Conservation (phyloP, 2,797 vertebrate genomes). For the Helarctos malayanus region DNA sequence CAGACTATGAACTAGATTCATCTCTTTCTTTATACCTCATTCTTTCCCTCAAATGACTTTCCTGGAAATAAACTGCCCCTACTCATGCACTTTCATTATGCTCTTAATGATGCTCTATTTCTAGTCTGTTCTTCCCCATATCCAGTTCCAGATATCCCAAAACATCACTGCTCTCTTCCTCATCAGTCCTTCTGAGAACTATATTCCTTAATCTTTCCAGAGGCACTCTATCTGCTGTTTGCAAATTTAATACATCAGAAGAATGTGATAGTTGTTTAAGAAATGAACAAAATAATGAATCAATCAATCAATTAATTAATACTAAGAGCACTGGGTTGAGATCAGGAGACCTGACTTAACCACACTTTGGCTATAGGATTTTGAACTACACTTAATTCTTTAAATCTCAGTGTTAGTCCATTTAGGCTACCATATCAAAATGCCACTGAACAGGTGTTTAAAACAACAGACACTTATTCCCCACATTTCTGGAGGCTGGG, state of each 20-base stretch:
- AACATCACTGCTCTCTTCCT: neutral
- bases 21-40: neutral
- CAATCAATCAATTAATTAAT: neutral
- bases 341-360: neutral
- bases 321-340: neutral
- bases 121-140: neutral
- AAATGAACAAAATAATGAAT: neutral
- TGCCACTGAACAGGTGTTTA: neutral
- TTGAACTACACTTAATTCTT: neutral
- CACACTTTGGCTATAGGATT: neutral
- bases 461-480: neutral
- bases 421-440: neutral
- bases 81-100: neutral
- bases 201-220: neutral
- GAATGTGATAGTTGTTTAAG: neutral
- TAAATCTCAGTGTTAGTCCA: neutral
- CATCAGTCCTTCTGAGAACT: neutral
- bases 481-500: neutral
- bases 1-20: neutral
- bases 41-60: constrained; percentile 10
- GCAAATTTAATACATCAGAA: neutral
- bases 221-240: neutral
- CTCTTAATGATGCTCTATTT: neutral
- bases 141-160: neutral
- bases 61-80: neutral